These are phyloP conservation scores for Lysandra bellargus DNA, from an alignment of 2,888 invertebrate species.

Conservation along the genomic window DNA sequence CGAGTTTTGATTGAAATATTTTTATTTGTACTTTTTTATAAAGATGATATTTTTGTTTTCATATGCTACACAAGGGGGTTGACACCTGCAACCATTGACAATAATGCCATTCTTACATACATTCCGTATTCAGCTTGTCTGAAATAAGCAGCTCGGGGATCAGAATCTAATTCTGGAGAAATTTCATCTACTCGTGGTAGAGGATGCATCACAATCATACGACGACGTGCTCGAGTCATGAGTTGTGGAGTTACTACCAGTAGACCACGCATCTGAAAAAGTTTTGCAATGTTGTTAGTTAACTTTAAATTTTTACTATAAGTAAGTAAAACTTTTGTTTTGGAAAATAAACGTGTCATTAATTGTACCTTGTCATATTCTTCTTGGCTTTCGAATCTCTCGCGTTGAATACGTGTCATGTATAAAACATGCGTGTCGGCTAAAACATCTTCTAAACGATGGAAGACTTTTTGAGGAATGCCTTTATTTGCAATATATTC, in stretches of 20 bases:
- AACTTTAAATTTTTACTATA: not conserved
- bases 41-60: not conserved
- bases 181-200: conserved; percentile 97
- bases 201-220: conserved; percentile 98
- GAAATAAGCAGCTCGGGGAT: conserved; percentile 98
- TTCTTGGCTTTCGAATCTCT: conserved; percentile 90
- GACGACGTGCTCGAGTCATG: conserved; percentile 95
- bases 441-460: conserved; percentile 91
- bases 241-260: conserved; percentile 96
- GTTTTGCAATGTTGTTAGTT: conserved; percentile 23
- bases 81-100: conserved; percentile 92
- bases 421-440: conserved; percentile 98
- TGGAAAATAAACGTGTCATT: not conserved
- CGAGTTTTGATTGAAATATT: not conserved
- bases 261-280: conserved; percentile 88
- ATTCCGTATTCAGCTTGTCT: conserved; percentile 98
- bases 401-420: conserved; percentile 98
- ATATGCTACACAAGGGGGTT: conserved; percentile 60
- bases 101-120: conserved; percentile 98
- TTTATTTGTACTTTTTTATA: not conserved
- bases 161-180: conserved; percentile 95
- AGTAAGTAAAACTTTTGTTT: not conserved
- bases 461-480: conserved; percentile 86
- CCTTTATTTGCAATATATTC: conserved; percentile 89
- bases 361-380: conserved; percentile 90